These are phyloP conservation scores for Trogon surrucura DNA, from an alignment of 2,113 vertebrate species.

Conservation along the genomic window DNA sequence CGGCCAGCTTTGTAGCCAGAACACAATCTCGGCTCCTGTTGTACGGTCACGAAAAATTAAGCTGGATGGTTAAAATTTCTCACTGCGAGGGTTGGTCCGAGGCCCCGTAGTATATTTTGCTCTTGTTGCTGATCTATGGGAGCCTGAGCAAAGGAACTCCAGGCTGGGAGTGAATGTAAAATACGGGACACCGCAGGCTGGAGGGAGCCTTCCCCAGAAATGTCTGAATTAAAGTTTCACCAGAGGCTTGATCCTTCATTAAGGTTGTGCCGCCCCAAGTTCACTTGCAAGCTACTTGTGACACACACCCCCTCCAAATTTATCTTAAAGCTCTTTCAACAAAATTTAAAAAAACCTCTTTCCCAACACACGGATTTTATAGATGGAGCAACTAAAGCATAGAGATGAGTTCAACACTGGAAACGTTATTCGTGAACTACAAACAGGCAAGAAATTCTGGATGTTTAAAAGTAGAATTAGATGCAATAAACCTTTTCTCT, in stretches of 20 bases:
- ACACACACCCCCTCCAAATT: background rate
- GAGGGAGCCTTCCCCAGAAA: background rate
- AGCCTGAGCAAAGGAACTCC: constrained; percentile 29
- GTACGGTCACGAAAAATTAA: background rate
- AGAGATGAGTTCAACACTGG: background rate
- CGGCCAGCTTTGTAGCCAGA: background rate
- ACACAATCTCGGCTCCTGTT: background rate
- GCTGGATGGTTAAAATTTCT: background rate
- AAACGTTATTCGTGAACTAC: background rate
- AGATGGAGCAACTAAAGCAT: background rate
- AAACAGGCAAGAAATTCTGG: background rate
- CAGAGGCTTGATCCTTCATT: background rate
- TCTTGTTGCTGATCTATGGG: constrained; percentile 6
- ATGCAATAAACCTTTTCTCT: background rate
- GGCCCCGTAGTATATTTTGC: background rate
- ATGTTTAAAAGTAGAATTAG: background rate
- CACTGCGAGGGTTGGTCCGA: background rate
- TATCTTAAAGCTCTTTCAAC: background rate
- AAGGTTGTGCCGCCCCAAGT: background rate
- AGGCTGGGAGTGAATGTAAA: constrained; percentile 44
- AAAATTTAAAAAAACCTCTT: background rate
- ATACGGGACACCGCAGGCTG: background rate
- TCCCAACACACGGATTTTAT: background rate
- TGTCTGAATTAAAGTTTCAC: background rate
- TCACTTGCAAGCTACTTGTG: background rate